Evolutionary conservation across 2,113 vertebrate genomes (phyloP), one percentile per base, ranked within the genome.

Genomic region (Trachemys scripta): DNA sequence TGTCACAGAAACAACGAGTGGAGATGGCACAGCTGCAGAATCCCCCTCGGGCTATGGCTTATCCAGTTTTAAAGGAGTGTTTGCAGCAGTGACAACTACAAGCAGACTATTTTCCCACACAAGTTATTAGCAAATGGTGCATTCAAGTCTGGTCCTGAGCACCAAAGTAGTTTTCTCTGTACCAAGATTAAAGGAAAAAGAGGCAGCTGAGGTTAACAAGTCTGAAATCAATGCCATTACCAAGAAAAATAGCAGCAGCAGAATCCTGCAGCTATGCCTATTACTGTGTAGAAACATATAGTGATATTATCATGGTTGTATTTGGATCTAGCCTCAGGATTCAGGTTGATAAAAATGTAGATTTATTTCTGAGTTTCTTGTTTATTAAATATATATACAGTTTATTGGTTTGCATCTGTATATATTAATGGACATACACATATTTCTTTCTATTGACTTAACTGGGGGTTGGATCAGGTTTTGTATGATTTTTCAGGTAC

Each of bases 1-100:
- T 85, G 84, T 92, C 94, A 92, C 86, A 57, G 24, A 96, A 96
- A 96, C 85, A 90, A 93, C 25, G 78, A 85, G 93, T 84, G 91
- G 80, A 96, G 95, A 94, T 95, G 93, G 94, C 92, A 95, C 97
- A 97, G 97, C 93, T 97, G 96, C 93, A 94, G 94, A 97, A 92
- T 94, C 81, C 89, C 95, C 97, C 96, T 0, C 8, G n/a, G 96
- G 96, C 96, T 89, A 89, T 38, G 57, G 92, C 54, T 95, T 47
- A 82, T 84, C 83, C 27, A 87, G 53, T 88, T 96, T 76, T 92
- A 87, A 92, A 95, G 93, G 54, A 82, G 57, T 51, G 54, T 91
- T 97, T 94, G 94, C 91, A 89, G 69, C 85, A 84, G 65, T 88
- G 86, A 90, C 87, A 88, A 91, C 90, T 92, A 92, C 0, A 42